Base-by-base conservation (phyloP, 1,140 invertebrate species). In the Diachasma alloeum region DNA sequence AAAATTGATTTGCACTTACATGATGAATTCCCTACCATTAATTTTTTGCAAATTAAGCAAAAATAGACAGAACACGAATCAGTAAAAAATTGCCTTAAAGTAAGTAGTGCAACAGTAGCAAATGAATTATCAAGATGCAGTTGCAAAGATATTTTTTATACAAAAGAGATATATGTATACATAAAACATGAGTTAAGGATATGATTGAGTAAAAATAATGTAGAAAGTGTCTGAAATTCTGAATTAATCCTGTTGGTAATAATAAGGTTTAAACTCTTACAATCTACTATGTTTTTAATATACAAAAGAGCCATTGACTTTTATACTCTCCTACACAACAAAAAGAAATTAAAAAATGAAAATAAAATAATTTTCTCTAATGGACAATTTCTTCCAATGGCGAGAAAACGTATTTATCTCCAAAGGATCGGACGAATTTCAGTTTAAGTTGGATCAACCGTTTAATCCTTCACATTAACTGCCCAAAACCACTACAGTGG, bases 401-500 rank as follows among this genome's bases (percentile, higher is more conserved):
- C 37, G 24, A 26, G 2, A 36, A 26, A 46, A 69, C 36, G 8
- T 72, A 24, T 48, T 48, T 48, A 44, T 39, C n/a, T 26, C 19
- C 24, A 56, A 15, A 0, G 48, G 31, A 44, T 4, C 24, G 59
- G 24, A 63, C 59, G 59, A 26, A 63, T 63, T 63, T 24, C 24
- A 17, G 15, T 56, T 56, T 13, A 8, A 19, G n/a, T 15, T 56
- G 1, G 19, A 26, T 31, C 3, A 26, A 63, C 4, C 5, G 19
- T 63, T 31, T 11, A 26, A 63, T 26, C 8, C 9, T 63, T 31
- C 22, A 31, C 22, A n/a, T 31, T 1, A 0, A 24, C 17, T 24
- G 59, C 24, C 19, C 9, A 63, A n/a, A 63, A 56, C 72, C 78
- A 77, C 77, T 73, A 78, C 80, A 79, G 77, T 79, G 76, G 80